Evolutionary conservation across 2,797 vertebrate species (phyloP).

Genomic region (Thripadectes ignobilis): DNA sequence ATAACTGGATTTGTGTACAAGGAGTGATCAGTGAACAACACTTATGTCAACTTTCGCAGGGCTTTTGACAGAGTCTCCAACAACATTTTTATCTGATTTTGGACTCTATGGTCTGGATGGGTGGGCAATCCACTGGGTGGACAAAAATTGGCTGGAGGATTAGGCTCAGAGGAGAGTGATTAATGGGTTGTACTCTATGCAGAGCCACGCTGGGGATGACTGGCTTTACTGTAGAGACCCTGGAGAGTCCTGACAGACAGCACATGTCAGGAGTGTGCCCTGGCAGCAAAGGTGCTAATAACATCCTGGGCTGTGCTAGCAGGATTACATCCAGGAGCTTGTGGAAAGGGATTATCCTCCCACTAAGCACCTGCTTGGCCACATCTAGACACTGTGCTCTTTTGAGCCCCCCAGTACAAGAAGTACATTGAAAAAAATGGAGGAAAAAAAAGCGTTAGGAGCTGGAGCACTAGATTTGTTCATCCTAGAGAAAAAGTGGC

Average conservation of each 20-base stretch:
- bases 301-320: not conserved
- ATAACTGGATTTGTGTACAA: not conserved
- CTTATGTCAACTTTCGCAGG: not conserved
- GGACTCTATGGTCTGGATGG: fast-evolving
- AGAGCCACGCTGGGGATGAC: not conserved
- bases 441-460: not conserved
- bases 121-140: fast-evolving
- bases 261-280: fast-evolving
- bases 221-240: fast-evolving
- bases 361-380: not conserved
- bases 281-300: not conserved
- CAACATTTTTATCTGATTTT: not conserved
- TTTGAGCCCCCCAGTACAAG: not conserved
- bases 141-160: not conserved
- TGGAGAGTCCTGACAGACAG: not conserved
- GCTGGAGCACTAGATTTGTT: not conserved
- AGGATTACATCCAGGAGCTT: not conserved
- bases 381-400: not conserved
- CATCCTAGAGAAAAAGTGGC: not conserved
- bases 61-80: not conserved
- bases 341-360: not conserved
- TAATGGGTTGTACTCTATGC: not conserved
- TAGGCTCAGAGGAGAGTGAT: not conserved
- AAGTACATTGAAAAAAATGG: not conserved
- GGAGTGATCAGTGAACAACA: not conserved